Conservation (phyloP, 2,797 vertebrate genomes). For the Tapirus indicus region DNA sequence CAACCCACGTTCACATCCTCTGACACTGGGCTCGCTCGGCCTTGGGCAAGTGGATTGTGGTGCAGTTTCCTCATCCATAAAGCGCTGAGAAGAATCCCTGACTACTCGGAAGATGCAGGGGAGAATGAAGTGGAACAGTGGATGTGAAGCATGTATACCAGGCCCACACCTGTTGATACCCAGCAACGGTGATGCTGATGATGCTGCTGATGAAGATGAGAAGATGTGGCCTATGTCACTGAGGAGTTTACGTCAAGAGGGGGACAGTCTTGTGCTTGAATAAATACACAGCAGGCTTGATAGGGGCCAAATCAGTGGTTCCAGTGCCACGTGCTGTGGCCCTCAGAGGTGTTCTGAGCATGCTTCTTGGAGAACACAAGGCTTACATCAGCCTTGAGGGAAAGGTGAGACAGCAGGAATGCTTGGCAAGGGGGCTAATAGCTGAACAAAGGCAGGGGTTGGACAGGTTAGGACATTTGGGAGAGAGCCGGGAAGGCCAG, state of each 20-base stretch:
- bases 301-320: not conserved
- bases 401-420: not conserved
- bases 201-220: not conserved
- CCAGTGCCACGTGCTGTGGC: not conserved
- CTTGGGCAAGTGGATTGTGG: not conserved
- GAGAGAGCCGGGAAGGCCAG: not conserved
- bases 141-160: accelerated
- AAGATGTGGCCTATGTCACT: accelerated
- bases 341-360: not conserved
- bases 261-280: not conserved
- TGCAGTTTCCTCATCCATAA: not conserved
- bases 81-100: not conserved
- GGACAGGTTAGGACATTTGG: not conserved
- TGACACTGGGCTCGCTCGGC: not conserved
- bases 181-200: not conserved
- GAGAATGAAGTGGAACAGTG: not conserved
- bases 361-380: not conserved
- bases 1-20: too few relatives aligned
- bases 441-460: not conserved
- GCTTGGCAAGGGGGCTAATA: accelerated
- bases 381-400: not conserved
- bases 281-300: not conserved
- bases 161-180: too few relatives aligned
- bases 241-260: not conserved
- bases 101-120: not conserved